Evolutionary conservation across 2,888 invertebrate species (phyloP).

Genomic region (Orthonevra nobilis): DNA sequence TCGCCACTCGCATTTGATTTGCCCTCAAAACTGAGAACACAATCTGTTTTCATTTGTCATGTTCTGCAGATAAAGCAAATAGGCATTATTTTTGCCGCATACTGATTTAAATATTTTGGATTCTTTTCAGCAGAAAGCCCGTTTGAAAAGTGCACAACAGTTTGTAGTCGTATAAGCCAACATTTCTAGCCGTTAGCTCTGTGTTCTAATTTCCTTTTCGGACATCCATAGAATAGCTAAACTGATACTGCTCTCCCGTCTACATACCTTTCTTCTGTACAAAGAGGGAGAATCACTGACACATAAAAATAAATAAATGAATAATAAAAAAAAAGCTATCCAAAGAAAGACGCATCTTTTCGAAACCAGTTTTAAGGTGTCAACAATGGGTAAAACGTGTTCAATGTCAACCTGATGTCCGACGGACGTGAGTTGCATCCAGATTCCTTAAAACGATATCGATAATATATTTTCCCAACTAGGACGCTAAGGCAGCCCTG

Average conservation of each 20-base stretch:
- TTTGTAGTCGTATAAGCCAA: too few relatives aligned
- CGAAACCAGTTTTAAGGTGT: slow-evolving; percentile 55
- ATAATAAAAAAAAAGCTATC: background rate
- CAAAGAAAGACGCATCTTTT: slow-evolving; percentile 41
- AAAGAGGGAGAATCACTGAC: slow-evolving; percentile 10
- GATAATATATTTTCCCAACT: slow-evolving; percentile 37
- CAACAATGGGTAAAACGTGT: slow-evolving; percentile 53
- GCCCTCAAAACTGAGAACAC: too few relatives aligned
- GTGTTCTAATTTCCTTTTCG: slow-evolving; percentile 49
- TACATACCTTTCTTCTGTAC: background rate
- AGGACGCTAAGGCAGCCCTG: background rate
- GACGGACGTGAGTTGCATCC: slow-evolving; percentile 51
- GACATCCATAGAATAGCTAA: slow-evolving; percentile 51
- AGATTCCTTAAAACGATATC: slow-evolving; percentile 29
- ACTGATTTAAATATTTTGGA: slow-evolving; percentile 10
- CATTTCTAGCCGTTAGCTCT: background rate
- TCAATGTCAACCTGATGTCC: slow-evolving; percentile 64
- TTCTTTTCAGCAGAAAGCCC: background rate
- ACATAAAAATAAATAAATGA: background rate
- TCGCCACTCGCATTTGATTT: too few relatives aligned
- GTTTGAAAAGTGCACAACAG: slow-evolving; percentile 13
- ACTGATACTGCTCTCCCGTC: slow-evolving; percentile 11
- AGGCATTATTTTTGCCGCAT: slow-evolving; percentile 5
- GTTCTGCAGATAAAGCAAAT: slow-evolving; percentile 8
- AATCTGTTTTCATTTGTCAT: background rate